Conservation (phyloP, 2,113 vertebrate genomes). For the Kryptolebias marmoratus region DNA sequence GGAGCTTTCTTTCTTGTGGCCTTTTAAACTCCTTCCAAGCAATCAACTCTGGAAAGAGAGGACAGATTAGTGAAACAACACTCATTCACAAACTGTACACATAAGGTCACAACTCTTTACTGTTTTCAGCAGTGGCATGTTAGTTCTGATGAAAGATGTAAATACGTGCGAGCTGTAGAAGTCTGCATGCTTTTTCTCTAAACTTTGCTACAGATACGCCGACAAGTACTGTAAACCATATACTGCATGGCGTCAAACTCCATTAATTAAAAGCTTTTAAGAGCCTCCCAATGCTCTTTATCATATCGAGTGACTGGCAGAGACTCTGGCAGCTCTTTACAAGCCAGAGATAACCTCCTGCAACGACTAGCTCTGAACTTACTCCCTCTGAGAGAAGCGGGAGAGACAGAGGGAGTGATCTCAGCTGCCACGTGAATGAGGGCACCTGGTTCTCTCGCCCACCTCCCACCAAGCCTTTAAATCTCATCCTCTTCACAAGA, state of each 20-base stretch:
- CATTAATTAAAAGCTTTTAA: conserved; percentile 60
- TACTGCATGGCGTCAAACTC: conserved; percentile 54
- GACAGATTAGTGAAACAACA: neutral
- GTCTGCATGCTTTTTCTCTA: conserved; percentile 3
- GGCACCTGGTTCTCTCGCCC: conserved; percentile 64
- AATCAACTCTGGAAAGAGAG: neutral
- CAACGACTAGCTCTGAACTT: conserved; percentile 62
- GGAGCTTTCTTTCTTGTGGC: too few relatives aligned
- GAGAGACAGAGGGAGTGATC: conserved; percentile 49
- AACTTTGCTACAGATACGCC: conserved; percentile 3
- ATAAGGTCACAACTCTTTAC: fast-evolving
- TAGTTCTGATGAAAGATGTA: neutral
- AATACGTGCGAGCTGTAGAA: conserved; percentile 7
- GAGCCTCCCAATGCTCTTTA: conserved; percentile 52
- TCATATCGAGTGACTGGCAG: conserved; percentile 46
- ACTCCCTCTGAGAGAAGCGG: conserved; percentile 40
- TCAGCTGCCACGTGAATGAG: conserved; percentile 60
- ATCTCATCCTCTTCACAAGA: conserved; percentile 75
- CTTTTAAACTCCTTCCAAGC: neutral
- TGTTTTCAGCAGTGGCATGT: neutral
- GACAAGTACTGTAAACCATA: conserved; percentile 37
- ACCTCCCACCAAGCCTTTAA: conserved; percentile 67
- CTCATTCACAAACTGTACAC: neutral
- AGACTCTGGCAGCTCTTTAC: conserved; percentile 31
- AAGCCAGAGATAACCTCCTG: conserved; percentile 61